Base-by-base conservation (phyloP, 2,888 invertebrate genomes). In the Falcaria lacertinaria region DNA sequence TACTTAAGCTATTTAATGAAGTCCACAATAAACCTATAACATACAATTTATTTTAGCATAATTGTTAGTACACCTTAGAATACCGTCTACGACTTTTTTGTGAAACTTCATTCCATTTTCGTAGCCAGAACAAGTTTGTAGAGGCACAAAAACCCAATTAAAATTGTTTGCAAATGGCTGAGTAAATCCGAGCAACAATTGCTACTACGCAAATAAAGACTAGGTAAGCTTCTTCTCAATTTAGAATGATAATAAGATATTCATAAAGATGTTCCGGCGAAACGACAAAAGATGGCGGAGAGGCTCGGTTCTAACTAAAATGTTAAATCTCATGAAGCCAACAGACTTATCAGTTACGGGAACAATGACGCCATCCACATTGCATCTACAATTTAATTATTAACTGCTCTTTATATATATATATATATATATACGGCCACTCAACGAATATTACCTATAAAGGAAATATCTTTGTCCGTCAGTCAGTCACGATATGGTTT, bases 161-260 rank as follows among this genome's bases (percentile, higher is more conserved):
- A 84, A 85, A 84, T 81, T 86, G 80, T 85, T 84, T 85, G 83
- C 81, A 63, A 82, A 80, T 77, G 74, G 70, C 74, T 79, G 76
- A 73, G 72, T 78, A 81, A 83, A 83, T 72, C 78, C 69, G 62
- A 68, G 69, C 61, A 84, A 81, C 82, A 82, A 80, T 77, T 74
- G 61, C 69, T 68, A 68, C 68, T 73, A 71, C 66, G 78, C 77
- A 85, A 86, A 86, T 80, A 85, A 77, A 64, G 69, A 78, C 74
- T 77, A 76, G 80, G 77, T 79, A 80, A 84, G 78, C 79, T 79
- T 63, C 77, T 79, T 64, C 80, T 77, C 74, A 84, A 82, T 86
- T 86, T 80, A 74, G 78, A 69, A 71, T 72, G 69, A 70, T 85
- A 80, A 84, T 86, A 84, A 84, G 80, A 80, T 83, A 84, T 85